phyloP scores from a whole-genome alignment of 2,888 invertebrate species.

The Hydroisotoma schaefferi region DNA sequence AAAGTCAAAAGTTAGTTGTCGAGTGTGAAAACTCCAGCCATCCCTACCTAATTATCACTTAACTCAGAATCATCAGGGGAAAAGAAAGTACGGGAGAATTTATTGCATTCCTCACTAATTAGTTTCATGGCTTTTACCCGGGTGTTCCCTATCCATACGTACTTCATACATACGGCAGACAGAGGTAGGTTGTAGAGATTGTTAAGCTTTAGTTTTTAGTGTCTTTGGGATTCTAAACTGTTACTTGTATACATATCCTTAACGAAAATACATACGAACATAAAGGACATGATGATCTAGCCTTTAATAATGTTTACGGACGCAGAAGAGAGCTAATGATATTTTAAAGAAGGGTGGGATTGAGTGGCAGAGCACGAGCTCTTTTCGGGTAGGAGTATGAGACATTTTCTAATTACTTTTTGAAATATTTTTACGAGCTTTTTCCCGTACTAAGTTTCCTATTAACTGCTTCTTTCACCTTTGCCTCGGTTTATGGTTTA shows the following conservation, averaged over 20 bases:
- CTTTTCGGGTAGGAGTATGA: not conserved
- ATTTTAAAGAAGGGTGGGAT: not conserved
- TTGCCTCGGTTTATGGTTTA: not conserved
- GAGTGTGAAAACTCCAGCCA: too few relatives aligned
- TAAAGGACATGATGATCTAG: too few relatives aligned
- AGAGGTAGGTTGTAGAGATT: too few relatives aligned
- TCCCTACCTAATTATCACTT: slow-evolving; percentile 16
- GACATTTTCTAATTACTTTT: slow-evolving; percentile 1
- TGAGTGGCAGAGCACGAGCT: not conserved
- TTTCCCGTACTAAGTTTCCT: not conserved
- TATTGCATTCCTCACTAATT: slow-evolving; percentile 21
- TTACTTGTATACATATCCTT: too few relatives aligned
- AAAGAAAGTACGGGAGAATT: slow-evolving; percentile 10
- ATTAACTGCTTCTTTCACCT: not conserved
- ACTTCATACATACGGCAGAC: too few relatives aligned
- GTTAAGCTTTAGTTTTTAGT: too few relatives aligned
- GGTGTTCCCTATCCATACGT: not conserved
- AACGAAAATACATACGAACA: too few relatives aligned
- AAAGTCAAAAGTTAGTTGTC: too few relatives aligned
- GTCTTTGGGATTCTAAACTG: too few relatives aligned
- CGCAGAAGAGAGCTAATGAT: not conserved
- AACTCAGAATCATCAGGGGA: slow-evolving; percentile 7
- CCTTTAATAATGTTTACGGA: too few relatives aligned
- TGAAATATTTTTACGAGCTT: slow-evolving; percentile 10
- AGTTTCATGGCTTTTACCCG: slow-evolving; percentile 9